phyloP scores from a whole-genome alignment of 2,888 invertebrate species.

The Lasiommata megera region DNA sequence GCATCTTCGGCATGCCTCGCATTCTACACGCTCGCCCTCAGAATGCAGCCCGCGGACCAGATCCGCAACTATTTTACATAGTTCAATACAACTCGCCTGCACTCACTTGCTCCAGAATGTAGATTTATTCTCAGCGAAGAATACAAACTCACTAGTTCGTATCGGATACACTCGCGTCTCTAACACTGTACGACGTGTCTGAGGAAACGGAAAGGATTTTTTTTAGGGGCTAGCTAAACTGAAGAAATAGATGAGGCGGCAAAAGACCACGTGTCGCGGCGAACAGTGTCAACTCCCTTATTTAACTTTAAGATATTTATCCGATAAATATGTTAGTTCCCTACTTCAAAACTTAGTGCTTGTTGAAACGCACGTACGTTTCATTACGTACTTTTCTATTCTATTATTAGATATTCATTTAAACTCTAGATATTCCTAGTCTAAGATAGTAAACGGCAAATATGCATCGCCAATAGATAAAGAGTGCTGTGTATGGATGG shows the following conservation, averaged over 20 bases:
- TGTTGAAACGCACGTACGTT: conserved; percentile 55
- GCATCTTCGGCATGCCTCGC: conserved; percentile 65
- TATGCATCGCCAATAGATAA: conserved; percentile 49
- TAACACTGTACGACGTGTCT: neutral
- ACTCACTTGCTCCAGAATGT: conserved; percentile 37
- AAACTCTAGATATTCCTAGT: conserved; percentile 59
- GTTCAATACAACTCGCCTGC: conserved; percentile 50
- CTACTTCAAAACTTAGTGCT: conserved; percentile 72
- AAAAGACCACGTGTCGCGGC: conserved; percentile 63
- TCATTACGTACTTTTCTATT: conserved; percentile 42
- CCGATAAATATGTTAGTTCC: conserved; percentile 72
- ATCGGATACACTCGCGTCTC: neutral
- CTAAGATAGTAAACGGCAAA: conserved; percentile 53
- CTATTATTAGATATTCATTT: conserved; percentile 53
- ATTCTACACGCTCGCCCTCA: conserved; percentile 70
- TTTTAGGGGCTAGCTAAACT: neutral
- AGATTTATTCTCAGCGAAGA: conserved; percentile 26
- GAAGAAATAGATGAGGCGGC: conserved; percentile 47
- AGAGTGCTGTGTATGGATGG: conserved; percentile 76
- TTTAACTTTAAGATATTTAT: conserved; percentile 65
- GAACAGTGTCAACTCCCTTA: conserved; percentile 63
- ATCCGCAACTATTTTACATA: conserved; percentile 69
- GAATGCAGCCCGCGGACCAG: conserved; percentile 68
- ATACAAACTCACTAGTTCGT: conserved; percentile 9
- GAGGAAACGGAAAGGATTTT: too few species aligned